A percentile compares a stretch with the other conserved stretches of the same genome.
Evolutionary conservation across 1,140 invertebrate genomes (phyloP).

Genomic region (Manduca sexta): DNA sequence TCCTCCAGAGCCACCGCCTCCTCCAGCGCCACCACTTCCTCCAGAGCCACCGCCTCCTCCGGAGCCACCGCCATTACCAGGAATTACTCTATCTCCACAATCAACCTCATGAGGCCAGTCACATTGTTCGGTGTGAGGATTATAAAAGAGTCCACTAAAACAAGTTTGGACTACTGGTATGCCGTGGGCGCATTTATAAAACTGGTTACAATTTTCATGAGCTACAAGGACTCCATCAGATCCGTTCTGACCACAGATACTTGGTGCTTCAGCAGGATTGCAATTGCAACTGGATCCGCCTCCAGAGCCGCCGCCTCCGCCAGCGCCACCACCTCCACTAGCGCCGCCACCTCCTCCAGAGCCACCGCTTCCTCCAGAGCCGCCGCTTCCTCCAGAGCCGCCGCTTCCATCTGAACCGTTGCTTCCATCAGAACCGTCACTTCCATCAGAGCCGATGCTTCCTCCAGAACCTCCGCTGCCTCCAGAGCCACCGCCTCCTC

Average conservation of each 20-base stretch:
- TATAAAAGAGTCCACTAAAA: conserved; percentile 66
- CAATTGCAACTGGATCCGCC: conserved; percentile 14
- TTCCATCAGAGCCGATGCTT: not conserved
- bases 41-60: conserved; percentile 7
- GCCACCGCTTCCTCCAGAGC: not conserved
- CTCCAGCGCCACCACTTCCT: not conserved
- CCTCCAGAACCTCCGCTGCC: conserved; percentile 2
- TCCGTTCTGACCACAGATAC: conserved; percentile 9
- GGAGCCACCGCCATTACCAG: conserved; percentile 9
- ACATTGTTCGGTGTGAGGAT: conserved; percentile 73
- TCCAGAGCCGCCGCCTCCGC: not conserved
- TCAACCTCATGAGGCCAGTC: conserved; percentile 75
- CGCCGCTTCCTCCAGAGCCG: no score
- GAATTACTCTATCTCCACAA: conserved; percentile 25
- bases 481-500: not conserved
- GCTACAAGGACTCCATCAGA: conserved; percentile 26
- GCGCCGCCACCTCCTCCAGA: conserved; percentile 3
- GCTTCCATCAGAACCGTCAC: conserved; percentile 1
- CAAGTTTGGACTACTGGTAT: conserved; percentile 43
- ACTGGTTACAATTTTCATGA: conserved; percentile 36
- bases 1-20: conserved; percentile 1
- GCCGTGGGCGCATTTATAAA: conserved; percentile 29
- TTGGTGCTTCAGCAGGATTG: conserved; percentile 22
- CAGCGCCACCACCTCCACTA: conserved; percentile 3
- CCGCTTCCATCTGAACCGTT: no score